Conservation (phyloP, 1,140 invertebrate species). For the Antheraea mylitta region DNA sequence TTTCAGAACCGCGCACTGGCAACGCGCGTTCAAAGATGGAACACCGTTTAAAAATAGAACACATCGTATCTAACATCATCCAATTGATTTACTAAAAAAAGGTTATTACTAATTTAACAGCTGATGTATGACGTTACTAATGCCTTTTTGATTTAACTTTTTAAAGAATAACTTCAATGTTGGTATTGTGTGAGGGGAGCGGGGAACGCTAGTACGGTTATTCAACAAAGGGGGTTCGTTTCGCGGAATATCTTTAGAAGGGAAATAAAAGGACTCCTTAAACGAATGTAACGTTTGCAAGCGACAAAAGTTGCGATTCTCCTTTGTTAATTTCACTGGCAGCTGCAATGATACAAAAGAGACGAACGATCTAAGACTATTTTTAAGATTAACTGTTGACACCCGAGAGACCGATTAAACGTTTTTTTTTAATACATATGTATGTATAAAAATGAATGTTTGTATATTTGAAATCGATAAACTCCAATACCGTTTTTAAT, state of each 20-base stretch:
- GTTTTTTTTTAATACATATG: not conserved
- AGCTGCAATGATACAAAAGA: conserved; percentile 64
- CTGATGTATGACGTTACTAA: conserved; percentile 38
- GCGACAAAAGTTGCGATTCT: conserved; percentile 69
- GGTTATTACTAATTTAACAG: conserved; percentile 27
- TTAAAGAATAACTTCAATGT: conserved; percentile 33
- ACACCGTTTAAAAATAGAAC: conserved; percentile 34
- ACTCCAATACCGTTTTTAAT: no score
- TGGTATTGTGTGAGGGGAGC: conserved; percentile 33
- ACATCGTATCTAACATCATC: conserved; percentile 16
- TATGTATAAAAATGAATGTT: no score
- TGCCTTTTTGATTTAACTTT: conserved; percentile 39
- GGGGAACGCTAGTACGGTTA: conserved; percentile 15
- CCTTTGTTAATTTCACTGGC: conserved; percentile 61
- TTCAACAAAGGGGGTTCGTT: conserved; percentile 55
- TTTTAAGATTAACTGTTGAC: conserved; percentile 6
- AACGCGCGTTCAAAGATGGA: conserved; percentile 1
- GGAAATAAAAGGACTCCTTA: conserved; percentile 50
- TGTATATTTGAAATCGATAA: no score
- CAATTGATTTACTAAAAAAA: conserved; percentile 35
- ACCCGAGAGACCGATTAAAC: not conserved
- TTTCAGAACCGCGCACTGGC: not conserved
- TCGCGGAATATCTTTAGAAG: conserved; percentile 53
- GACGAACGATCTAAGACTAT: conserved; percentile 39
- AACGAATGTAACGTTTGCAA: conserved; percentile 50